Evolutionary conservation across 2,797 vertebrate genomes (phyloP), one percentile per base, ranked within the genome.

Genomic region (Chloroceryle amazona): DNA sequence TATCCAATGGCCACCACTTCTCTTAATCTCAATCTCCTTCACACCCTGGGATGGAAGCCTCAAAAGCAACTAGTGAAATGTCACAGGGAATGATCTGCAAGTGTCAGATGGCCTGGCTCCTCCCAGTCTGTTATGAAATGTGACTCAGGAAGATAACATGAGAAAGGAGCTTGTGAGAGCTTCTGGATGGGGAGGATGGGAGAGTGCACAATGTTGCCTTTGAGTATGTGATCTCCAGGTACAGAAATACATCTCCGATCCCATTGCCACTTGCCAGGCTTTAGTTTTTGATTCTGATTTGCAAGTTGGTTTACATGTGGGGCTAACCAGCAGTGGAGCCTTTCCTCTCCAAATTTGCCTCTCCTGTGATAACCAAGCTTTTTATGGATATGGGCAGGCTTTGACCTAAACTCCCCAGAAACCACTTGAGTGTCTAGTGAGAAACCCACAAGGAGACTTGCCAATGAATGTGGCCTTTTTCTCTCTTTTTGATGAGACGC

Each of bases 241-340:
- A 66, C 73, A 72, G 49, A 90, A 83, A n/a, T 15, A 4, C 12
- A 41, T 33, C 47, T 81, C 78, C 19, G 35, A 62, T 52, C 55
- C 25, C 35, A 16, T 52, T 0, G 0, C 15, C 73, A 58, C 84
- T 92, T 0, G 0, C n/a, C 21, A 28, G 17, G 4, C 26, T 72
- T 78, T 57, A 54, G 25, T 15, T 84, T 96, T 75, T 54, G 44
- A 39, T 81, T 62, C 54, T 58, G 4, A 35, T 54, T 46, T 76
- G 14, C 20, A 46, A 1, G 31, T 35, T 81, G n/a, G 31, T 33
- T n/a, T 78, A 31, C 0, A 0, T 20, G 8, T 55, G 25, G 22
- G 22, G 8, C 29, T 67, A 58, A 22, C 18, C 35, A 25, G 51
- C 49, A 41, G 21, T 11, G 41, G 78, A 29, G 13, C 47, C 12